These are phyloP conservation scores for Chrysomela aeneicollis DNA, from an alignment of 2,888 invertebrate genomes.

Conservation along the genomic window DNA sequence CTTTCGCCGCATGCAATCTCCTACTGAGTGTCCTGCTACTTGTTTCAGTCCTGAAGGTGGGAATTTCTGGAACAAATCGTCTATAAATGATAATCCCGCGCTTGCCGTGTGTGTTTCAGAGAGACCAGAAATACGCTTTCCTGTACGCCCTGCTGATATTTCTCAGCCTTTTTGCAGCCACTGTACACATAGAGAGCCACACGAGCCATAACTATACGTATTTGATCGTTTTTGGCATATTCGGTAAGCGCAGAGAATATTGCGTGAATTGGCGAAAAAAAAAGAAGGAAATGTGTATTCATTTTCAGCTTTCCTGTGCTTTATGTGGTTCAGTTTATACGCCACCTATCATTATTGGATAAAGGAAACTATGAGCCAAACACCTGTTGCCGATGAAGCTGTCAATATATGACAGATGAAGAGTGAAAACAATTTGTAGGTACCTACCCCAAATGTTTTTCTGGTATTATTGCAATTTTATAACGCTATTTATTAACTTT, in stretches of 20 bases:
- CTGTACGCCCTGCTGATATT: constrained; percentile 52
- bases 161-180: constrained; percentile 51
- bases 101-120: constrained; percentile 49
- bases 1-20: constrained; percentile 51
- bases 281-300: not conserved
- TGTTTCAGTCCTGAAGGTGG: constrained; percentile 51
- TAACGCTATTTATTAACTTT: no score
- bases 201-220: constrained; percentile 49
- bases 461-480: no score
- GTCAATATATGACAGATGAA: constrained; percentile 19
- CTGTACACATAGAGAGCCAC: constrained; percentile 52
- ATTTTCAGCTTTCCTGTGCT: constrained; percentile 48
- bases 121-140: constrained; percentile 52
- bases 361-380: constrained; percentile 21
- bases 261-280: not conserved
- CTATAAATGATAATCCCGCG: no score
- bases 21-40: constrained; percentile 50
- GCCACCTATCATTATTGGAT: constrained; percentile 50
- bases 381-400: not conserved
- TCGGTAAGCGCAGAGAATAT: constrained; percentile 44
- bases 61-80: no score
- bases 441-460: no score
- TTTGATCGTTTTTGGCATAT: constrained; percentile 49
- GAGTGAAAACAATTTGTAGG: not conserved
- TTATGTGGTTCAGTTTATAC: constrained; percentile 52